Conservation (phyloP, 2,113 vertebrate species). For the Speoplatyrhinus poulsoni region DNA sequence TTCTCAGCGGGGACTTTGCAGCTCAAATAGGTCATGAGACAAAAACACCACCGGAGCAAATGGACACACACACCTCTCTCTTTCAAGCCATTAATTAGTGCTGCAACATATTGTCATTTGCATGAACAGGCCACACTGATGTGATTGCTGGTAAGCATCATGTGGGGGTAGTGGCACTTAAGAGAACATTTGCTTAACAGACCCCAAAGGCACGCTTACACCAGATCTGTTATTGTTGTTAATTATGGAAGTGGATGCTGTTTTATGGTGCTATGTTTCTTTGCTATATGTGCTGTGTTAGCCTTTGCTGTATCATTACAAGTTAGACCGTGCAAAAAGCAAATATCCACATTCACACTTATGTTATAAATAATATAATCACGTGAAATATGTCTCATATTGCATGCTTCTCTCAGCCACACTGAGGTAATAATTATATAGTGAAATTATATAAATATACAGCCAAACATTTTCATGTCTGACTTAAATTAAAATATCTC, state of each 20-base stretch:
- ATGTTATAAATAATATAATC: too few species aligned
- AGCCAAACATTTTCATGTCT: too few species aligned
- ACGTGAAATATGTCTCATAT: neutral
- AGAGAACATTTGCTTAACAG: slow-evolving; percentile 53
- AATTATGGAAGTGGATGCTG: slow-evolving; percentile 33
- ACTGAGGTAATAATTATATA: neutral
- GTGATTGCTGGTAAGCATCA: slow-evolving; percentile 33
- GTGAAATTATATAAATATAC: too few species aligned
- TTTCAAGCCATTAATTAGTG: slow-evolving; percentile 67
- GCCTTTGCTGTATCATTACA: neutral
- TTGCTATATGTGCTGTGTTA: slow-evolving; percentile 22
- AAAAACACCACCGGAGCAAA: slow-evolving; percentile 20
- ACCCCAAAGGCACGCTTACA: slow-evolving; percentile 50
- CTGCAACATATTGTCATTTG: slow-evolving; percentile 75
- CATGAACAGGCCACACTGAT: slow-evolving; percentile 57
- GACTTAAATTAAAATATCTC: too few species aligned
- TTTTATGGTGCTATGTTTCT: slow-evolving; percentile 14
- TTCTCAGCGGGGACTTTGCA: slow-evolving; percentile 17
- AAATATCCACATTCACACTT: too few species aligned
- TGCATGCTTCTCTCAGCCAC: too few species aligned
- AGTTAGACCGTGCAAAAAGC: too few species aligned
- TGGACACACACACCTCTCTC: slow-evolving; percentile 33
- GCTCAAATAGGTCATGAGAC: slow-evolving; percentile 35
- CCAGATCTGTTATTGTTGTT: slow-evolving; percentile 44
- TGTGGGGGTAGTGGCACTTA: slow-evolving; percentile 51